A percentile compares a stretch with the other conserved stretches of the same genome.
Conservation (phyloP, 2,797 vertebrate species). For the Onychomys arenicola region DNA sequence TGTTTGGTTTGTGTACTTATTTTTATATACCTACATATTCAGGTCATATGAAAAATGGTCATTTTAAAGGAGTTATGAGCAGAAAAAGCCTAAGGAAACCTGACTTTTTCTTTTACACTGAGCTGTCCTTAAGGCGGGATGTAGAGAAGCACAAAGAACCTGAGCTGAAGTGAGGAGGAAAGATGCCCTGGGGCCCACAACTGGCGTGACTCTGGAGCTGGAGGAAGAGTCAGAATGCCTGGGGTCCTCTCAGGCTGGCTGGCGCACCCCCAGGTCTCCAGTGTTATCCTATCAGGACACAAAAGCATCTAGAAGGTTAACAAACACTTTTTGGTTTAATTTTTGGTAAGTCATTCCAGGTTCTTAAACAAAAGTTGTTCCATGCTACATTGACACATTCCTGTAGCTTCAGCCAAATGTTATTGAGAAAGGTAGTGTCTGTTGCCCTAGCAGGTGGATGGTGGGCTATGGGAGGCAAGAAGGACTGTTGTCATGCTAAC, state of each 20-base stretch:
- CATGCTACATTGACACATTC: rapidly evolving
- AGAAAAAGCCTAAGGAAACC: not conserved
- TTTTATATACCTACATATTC: not conserved
- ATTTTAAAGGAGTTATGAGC: not conserved
- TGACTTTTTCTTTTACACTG: too few relatives aligned
- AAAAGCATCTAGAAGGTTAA: not conserved
- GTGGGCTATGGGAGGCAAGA: rapidly evolving
- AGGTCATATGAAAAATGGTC: not conserved
- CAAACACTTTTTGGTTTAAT: not conserved
- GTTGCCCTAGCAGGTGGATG: rapidly evolving
- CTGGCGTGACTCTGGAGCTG: not conserved
- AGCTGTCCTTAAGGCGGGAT: not conserved
- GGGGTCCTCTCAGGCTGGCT: rapidly evolving
- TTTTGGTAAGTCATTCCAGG: not conserved
- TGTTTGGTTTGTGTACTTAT: not conserved
- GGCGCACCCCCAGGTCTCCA: rapidly evolving
- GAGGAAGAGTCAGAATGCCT: not conserved
- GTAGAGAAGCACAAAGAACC: not conserved
- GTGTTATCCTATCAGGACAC: rapidly evolving
- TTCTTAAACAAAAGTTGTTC: not conserved
- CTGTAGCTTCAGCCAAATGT: rapidly evolving
- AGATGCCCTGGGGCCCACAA: not conserved
- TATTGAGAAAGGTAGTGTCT: not conserved
- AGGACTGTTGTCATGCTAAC: rapidly evolving
- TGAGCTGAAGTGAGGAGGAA: not conserved